Evolutionary conservation across 1,140 invertebrate genomes (phyloP).

Genomic region (Drosophila virilis): DNA sequence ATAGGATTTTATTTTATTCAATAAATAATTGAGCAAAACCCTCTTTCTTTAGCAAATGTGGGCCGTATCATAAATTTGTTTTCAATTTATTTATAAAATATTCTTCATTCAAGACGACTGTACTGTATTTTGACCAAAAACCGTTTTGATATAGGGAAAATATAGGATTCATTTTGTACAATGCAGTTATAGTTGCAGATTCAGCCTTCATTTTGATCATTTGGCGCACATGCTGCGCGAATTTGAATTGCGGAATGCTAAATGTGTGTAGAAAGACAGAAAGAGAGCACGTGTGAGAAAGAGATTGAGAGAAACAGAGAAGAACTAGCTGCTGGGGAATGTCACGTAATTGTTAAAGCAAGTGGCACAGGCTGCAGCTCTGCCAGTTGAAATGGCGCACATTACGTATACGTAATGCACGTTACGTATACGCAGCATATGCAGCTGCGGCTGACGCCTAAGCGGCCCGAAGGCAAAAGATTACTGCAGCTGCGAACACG

Average conservation of each 20-base stretch:
- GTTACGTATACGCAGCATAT: conserved; percentile 67
- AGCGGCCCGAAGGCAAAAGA: conserved; percentile 53
- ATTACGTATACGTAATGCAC: conserved; percentile 36
- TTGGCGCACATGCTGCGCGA: conserved; percentile 64
- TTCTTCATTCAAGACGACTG: too few relatives aligned
- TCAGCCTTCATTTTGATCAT: conserved; percentile 34
- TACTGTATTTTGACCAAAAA: too few relatives aligned
- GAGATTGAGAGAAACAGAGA: neutral
- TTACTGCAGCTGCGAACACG: conserved; percentile 23
- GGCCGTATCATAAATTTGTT: too few relatives aligned
- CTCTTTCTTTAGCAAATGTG: too few relatives aligned
- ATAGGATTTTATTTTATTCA: too few relatives aligned
- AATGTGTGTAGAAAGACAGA: neutral
- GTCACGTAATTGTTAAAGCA: conserved; percentile 72
- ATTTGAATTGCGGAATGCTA: conserved; percentile 22
- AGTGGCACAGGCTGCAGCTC: conserved; percentile 26
- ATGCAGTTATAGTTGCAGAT: neutral
- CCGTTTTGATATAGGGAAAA: neutral
- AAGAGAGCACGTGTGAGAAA: neutral
- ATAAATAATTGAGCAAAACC: too few relatives aligned
- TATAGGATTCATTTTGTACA: neutral
- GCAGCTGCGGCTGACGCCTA: conserved; percentile 57
- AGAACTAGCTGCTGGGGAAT: conserved; percentile 2
- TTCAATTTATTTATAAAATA: too few relatives aligned
- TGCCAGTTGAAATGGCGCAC: conserved; percentile 26